Evolutionary conservation across 2,113 vertebrate species (phyloP).

Genomic region (Paracyprichromis sp.): DNA sequence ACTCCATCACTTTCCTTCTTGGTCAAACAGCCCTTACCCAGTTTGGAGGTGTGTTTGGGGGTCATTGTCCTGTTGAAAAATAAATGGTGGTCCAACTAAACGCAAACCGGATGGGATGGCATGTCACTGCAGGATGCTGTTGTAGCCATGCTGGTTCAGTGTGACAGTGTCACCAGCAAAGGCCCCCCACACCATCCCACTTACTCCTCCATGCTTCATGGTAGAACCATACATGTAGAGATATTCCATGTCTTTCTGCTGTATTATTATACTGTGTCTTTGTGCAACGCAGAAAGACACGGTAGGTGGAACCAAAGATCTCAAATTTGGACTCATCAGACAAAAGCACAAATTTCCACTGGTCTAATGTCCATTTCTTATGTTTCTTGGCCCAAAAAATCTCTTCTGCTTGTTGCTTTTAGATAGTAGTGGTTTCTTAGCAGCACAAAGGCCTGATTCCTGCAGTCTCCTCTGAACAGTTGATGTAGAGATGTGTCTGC

Average conservation of each 20-base stretch:
- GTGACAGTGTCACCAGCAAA: neutral
- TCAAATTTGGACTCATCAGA: neutral
- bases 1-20: neutral
- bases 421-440: neutral
- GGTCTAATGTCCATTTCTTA: neutral
- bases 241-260: neutral
- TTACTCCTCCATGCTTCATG: neutral
- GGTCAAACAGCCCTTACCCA: neutral
- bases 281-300: neutral
- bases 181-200: neutral
- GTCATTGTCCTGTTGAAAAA: neutral
- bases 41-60: neutral
- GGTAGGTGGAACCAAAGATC: neutral
- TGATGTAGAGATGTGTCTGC: neutral
- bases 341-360: neutral
- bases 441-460: neutral
- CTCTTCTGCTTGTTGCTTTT: neutral
- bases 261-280: neutral
- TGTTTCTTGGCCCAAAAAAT: neutral
- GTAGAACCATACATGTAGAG: neutral
- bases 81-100: neutral
- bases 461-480: neutral
- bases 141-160: neutral
- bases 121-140: neutral
- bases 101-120: neutral